These are phyloP conservation scores for Camptogramma bilineatum DNA, from an alignment of 2,888 invertebrate species.

Conservation along the genomic window DNA sequence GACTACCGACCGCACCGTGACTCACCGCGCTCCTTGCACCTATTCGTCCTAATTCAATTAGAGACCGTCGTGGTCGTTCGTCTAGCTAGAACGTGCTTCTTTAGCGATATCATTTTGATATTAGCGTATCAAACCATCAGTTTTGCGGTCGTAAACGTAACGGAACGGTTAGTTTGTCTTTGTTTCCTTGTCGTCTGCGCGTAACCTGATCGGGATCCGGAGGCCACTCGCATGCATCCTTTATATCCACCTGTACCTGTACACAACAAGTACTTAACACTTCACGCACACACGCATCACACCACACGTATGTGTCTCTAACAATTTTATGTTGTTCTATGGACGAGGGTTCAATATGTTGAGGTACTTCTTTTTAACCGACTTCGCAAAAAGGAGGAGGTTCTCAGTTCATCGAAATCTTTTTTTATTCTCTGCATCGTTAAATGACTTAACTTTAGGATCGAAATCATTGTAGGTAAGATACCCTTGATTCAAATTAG, in stretches of 20 bases:
- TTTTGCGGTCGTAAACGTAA: conserved; percentile 37
- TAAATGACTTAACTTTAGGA: background rate
- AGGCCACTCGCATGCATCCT: conserved; percentile 32
- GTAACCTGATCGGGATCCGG: conserved; percentile 40
- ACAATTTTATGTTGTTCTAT: background rate
- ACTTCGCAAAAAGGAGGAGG: too few relatives aligned
- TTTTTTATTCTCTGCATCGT: background rate
- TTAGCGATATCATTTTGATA: conserved; percentile 1
- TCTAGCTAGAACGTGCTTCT: conserved; percentile 19
- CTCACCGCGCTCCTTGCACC: conserved; percentile 33
- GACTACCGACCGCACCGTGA: conserved; percentile 21
- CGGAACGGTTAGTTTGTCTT: conserved; percentile 38
- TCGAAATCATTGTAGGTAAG: background rate
- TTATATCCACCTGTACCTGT: conserved; percentile 12
- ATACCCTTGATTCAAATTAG: background rate
- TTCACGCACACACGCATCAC: conserved; percentile 1
- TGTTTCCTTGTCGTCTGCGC: conserved; percentile 33
- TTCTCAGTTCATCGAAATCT: too few relatives aligned
- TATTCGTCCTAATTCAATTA: conserved; percentile 42
- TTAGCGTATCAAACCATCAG: conserved; percentile 1
- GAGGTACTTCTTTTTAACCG: background rate
- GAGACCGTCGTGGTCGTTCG: conserved; percentile 16
- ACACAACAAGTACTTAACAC: background rate
- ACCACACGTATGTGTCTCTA: background rate
- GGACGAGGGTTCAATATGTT: background rate